phyloP scores from a whole-genome alignment of 1,140 invertebrate species.

The Philotrypesis tridentata region DNA sequence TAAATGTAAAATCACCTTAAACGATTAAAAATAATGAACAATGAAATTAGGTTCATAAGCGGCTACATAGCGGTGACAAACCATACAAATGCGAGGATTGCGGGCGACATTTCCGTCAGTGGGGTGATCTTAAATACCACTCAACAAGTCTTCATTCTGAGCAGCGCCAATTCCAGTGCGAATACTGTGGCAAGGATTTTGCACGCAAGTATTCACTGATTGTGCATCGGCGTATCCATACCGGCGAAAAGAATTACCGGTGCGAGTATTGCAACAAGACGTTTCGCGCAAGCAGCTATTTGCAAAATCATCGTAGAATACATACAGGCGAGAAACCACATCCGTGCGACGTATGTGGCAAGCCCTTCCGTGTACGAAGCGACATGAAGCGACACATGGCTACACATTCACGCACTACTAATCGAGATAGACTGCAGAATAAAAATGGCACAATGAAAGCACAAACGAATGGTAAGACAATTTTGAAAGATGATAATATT shows the following conservation, averaged over 20 bases:
- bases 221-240: conserved; percentile 92
- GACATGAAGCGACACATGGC: conserved; percentile 92
- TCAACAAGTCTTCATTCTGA: conserved; percentile 89
- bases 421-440: conserved; percentile 53
- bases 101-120: conserved; percentile 85
- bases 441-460: conserved; percentile 29
- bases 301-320: conserved; percentile 90
- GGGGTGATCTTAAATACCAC: conserved; percentile 93
- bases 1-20: neutral
- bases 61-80: conserved; percentile 85
- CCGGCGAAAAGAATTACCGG: conserved; percentile 90
- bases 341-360: conserved; percentile 84
- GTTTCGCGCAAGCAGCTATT: conserved; percentile 89
- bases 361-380: conserved; percentile 88
- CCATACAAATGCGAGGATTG: conserved; percentile 88
- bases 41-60: conserved; percentile 78
- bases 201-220: conserved; percentile 94
- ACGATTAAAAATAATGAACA: neutral
- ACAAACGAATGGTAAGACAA: conserved; percentile 22
- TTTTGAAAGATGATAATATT: neutral
- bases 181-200: conserved; percentile 93
- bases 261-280: conserved; percentile 90
- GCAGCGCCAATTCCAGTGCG: conserved; percentile 89
- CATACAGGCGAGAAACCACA: conserved; percentile 92
- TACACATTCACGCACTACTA: conserved; percentile 78